Evolutionary conservation across 37 sponge, comb jelly and placozoan species (phyloP).

Genomic region (Agelas oroides): DNA sequence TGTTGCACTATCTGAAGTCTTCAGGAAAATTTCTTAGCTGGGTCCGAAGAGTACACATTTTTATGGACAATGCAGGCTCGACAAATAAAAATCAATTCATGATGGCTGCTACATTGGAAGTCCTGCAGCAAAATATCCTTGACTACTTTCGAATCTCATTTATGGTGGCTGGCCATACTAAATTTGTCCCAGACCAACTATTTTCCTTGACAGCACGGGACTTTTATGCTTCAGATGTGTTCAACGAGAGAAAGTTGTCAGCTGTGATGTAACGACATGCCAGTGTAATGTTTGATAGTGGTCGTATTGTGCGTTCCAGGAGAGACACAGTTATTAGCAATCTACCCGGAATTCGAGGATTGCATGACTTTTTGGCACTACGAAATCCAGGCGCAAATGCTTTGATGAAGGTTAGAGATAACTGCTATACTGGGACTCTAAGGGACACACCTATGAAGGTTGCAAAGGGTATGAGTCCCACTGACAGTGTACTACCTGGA

Average conservation of each 20-base stretch:
- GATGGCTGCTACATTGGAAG: conserved; percentile 17
- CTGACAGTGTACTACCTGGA: conserved; percentile 17
- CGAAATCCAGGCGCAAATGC: neutral
- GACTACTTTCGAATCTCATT: conserved; percentile 38
- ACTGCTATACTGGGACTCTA: conserved; percentile 8
- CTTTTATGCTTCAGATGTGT: conserved; percentile 18
- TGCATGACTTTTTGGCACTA: conserved; percentile 30
- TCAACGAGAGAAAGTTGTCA: conserved; percentile 34
- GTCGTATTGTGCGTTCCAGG: conserved; percentile 12
- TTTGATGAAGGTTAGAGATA: conserved; percentile 34
- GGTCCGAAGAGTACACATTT: conserved; percentile 26
- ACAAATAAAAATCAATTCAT: conserved; percentile 42
- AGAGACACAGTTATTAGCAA: conserved; percentile 12
- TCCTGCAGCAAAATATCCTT: conserved; percentile 10
- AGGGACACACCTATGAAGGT: neutral
- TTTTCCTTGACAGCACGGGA: conserved; percentile 27
- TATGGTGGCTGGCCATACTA: conserved; percentile 47
- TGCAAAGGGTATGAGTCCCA: neutral
- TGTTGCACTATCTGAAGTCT: conserved; percentile 25
- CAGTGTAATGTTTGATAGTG: conserved; percentile 16
- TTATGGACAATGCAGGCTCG: conserved; percentile 46
- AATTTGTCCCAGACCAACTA: conserved; percentile 51
- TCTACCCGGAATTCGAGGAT: conserved; percentile 33
- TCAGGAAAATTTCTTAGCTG: neutral
- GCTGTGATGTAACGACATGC: conserved; percentile 7